Evolutionary conservation across 2,797 vertebrate genomes (phyloP), one percentile per base, ranked within the genome.

Genomic region (Lacerta viridis): DNA sequence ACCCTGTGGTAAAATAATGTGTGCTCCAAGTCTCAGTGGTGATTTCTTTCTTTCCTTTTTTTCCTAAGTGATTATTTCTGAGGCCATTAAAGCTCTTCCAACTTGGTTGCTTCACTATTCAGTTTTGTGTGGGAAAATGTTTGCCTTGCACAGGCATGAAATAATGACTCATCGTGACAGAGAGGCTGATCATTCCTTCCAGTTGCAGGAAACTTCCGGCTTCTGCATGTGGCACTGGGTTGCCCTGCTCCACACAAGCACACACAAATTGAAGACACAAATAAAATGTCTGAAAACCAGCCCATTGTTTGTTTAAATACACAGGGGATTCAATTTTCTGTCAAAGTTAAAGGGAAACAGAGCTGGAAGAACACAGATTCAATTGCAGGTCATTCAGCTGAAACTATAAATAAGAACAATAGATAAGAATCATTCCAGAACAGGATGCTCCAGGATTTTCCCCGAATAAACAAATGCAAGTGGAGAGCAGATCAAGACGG

Each of bases 401-500:
- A 33, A 0, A 0, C 77, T 13, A 74, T 29, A 71, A 61, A 36
- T 5, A 55, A 33, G 82, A 92, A 90, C 74, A 87, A 0, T 2
- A 89, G 91, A 71, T 66, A 88, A 92, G 90, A 86, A 1, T 50
- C 0, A 4, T 77, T 91, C 85, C 36, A 29, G 41, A 79, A 33
- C 33, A 0, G 0, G 9, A 25, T 0, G 1, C 84, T 33, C 1
- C 1, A 0, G 77, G 33, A 59, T 41, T 3, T 85, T 78, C 69
- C 25, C 0, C 0, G 59, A 50, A 46, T 39, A 90, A 90, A 80
- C 61, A 79, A 13, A 82, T 43, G 15, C 50, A 0, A 0, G 7
- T 69, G 72, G 87, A 91, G 72, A 66, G 87, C 68, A 75, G 76
- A 80, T 84, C 33, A 33, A 66, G 83, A 66, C 25, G 41, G 41